Conservation (phyloP, 2,888 invertebrate genomes). For the Anticlea derivata region DNA sequence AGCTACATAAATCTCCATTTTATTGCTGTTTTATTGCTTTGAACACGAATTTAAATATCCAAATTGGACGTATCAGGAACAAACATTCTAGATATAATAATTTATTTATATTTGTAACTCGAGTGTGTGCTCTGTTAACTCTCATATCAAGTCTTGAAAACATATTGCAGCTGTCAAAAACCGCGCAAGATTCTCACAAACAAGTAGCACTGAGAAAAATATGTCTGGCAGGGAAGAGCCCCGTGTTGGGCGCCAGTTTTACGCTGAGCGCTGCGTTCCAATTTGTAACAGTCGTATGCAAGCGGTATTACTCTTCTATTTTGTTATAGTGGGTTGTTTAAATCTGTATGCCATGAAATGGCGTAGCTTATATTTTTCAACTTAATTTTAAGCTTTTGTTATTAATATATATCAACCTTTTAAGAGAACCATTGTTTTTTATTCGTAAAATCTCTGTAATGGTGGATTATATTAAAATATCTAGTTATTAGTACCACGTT, state of each 20-base stretch:
- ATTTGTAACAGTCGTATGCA: constrained; percentile 29
- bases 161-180: constrained; percentile 17
- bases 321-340: not conserved
- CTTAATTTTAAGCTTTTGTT: no score
- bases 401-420: no score
- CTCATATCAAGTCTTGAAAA: not conserved
- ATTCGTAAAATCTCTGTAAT: no score
- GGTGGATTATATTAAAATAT: no score
- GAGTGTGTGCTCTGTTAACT: not conserved
- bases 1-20: constrained; percentile 10
- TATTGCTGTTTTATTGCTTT: constrained; percentile 15
- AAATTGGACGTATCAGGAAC: not conserved
- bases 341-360: no score
- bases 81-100: not conserved
- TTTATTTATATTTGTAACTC: not conserved
- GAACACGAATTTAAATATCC: constrained; percentile 13
- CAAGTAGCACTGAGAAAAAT: constrained; percentile 26
- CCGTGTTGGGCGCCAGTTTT: constrained; percentile 35
- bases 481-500: constrained; percentile 22
- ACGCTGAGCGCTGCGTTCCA: constrained; percentile 22
- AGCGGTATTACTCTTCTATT: not conserved
- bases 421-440: no score
- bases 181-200: constrained; percentile 13
- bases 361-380: no score
- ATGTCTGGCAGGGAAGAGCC: constrained; percentile 26